These are phyloP conservation scores for Hydropsyche betteni DNA, from an alignment of 2,888 invertebrate genomes.

Conservation along the genomic window DNA sequence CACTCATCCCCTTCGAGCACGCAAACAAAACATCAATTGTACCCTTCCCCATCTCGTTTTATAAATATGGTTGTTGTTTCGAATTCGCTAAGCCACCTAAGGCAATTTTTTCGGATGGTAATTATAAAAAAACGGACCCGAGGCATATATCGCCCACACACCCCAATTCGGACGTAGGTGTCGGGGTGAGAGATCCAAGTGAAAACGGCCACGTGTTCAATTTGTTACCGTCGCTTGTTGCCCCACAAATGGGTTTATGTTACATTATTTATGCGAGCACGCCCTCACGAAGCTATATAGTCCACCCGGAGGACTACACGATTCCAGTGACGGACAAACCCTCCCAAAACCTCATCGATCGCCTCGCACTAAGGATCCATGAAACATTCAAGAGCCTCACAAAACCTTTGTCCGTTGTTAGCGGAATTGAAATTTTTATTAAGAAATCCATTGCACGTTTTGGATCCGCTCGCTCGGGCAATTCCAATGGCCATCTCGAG, in stretches of 20 bases:
- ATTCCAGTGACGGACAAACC: not conserved
- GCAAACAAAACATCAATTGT: constrained; percentile 39
- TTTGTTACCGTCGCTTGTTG: constrained; percentile 45
- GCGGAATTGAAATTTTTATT: too few species aligned
- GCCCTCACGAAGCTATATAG: constrained; percentile 43
- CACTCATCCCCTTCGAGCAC: constrained; percentile 7
- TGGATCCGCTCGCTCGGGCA: too few species aligned
- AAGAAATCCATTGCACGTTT: too few species aligned
- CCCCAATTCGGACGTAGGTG: constrained; percentile 35
- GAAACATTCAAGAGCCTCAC: too few species aligned
- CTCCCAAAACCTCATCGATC: not conserved
- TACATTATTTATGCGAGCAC: constrained; percentile 52
- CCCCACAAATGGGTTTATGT: constrained; percentile 52
- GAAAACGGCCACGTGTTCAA: constrained; percentile 52
- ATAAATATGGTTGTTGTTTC: constrained; percentile 47
- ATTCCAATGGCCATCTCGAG: too few species aligned
- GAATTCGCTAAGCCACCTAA: constrained; percentile 51
- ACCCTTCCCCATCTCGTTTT: constrained; percentile 33
- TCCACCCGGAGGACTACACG: constrained; percentile 32
- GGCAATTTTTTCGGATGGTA: constrained; percentile 50
- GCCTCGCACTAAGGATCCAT: too few species aligned
- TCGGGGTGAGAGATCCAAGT: constrained; percentile 38
- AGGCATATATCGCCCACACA: constrained; percentile 9
- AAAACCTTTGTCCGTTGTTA: too few species aligned
- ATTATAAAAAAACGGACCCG: constrained; percentile 47